phyloP scores from a whole-genome alignment of 2,113 vertebrate genomes.

The Tychaedon coryphoeus region DNA sequence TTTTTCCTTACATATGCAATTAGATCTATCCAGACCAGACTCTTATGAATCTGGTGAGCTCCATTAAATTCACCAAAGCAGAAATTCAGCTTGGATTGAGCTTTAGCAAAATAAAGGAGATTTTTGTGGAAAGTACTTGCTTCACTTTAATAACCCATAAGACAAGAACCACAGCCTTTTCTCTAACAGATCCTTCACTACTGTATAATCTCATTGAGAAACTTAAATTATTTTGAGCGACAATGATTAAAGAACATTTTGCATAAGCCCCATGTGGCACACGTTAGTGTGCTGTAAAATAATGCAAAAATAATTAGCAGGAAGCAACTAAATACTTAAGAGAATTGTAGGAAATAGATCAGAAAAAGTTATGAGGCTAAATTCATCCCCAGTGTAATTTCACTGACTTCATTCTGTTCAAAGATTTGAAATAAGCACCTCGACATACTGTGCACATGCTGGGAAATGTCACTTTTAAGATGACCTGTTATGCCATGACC shows the following conservation, averaged over 20 bases:
- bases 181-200: neutral
- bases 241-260: constrained; percentile 50
- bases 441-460: neutral
- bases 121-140: neutral
- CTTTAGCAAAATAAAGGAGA: neutral
- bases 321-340: constrained; percentile 42
- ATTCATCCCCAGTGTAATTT: constrained; percentile 27
- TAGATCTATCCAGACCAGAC: neutral
- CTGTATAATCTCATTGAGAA: constrained; percentile 37
- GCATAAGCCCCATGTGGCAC: constrained; percentile 7
- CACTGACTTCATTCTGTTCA: constrained; percentile 4
- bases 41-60: neutral
- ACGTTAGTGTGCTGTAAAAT: constrained; percentile 11
- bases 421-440: neutral
- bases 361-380: constrained; percentile 54
- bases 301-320: constrained; percentile 66
- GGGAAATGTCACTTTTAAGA: neutral
- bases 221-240: constrained; percentile 48
- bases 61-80: neutral
- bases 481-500: neutral
- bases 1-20: neutral
- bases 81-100: neutral
- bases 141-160: neutral
- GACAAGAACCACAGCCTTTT: neutral
- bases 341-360: constrained; percentile 58